phyloP scores from a whole-genome alignment of 53 echinoderm and acorn worm species.

The Apostichopus leukothele region DNA sequence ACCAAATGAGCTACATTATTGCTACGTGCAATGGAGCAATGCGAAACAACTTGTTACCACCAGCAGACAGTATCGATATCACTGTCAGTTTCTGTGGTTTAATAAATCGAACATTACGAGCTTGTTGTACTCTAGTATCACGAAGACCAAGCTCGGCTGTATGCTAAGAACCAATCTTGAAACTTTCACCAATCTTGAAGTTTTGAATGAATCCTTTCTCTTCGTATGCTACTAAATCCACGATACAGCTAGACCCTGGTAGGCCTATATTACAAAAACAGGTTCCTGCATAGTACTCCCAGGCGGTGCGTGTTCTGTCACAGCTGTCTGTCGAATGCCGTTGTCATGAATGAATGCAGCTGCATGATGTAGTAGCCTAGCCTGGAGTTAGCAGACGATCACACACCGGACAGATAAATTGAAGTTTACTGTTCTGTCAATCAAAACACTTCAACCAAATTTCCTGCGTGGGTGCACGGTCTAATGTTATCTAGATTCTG shows the following conservation, averaged over 20 bases:
- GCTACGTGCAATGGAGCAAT: neutral
- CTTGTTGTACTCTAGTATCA: too few relatives aligned
- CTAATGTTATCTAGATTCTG: too few relatives aligned
- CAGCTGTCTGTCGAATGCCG: conserved; percentile 29
- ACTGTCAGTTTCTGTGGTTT: too few relatives aligned
- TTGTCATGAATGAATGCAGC: neutral
- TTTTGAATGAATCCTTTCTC: too few relatives aligned
- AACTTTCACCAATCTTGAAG: too few relatives aligned
- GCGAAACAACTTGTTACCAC: neutral
- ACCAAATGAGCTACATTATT: conserved; percentile 9
- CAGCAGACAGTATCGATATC: too few relatives aligned
- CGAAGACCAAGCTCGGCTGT: too few relatives aligned
- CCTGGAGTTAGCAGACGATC: conserved; percentile 35
- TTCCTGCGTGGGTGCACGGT: conserved; percentile 1
- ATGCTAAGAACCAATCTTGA: too few relatives aligned
- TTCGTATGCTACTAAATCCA: neutral
- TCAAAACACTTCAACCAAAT: conserved; percentile 10
- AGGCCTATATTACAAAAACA: neutral
- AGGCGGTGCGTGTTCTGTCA: conserved; percentile 12
- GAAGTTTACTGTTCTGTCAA: conserved; percentile 44
- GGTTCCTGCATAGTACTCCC: neutral
- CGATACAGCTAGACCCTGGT: neutral
- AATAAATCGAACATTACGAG: too few relatives aligned
- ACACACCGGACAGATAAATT: neutral
- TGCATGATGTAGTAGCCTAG: conserved; percentile 1